Conservation (phyloP, 30 jellyfish, hydroid and myxozoan genomes). For the Aurelia aurita region DNA sequence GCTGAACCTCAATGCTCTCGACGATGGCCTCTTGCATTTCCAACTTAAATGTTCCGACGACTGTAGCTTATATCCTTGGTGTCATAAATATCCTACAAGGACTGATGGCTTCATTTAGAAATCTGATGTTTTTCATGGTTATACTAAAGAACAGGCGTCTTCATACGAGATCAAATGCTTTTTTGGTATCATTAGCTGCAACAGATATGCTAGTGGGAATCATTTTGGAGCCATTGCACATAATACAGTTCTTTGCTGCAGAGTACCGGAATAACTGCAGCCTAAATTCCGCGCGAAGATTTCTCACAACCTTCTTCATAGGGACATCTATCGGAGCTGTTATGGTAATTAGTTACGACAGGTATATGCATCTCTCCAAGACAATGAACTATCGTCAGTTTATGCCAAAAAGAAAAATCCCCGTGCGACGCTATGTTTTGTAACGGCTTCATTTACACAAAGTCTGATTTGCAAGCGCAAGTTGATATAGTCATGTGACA, state of each 20-base stretch:
- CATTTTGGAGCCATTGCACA: slow-evolving; percentile 56
- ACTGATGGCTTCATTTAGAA: slow-evolving; percentile 37
- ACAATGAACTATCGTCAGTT: slow-evolving; percentile 36
- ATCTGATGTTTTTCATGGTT: slow-evolving; percentile 45
- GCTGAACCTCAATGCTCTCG: no score
- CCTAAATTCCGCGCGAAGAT: slow-evolving; percentile 59
- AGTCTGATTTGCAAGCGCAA: no score
- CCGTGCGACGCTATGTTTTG: no score
- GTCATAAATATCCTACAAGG: slow-evolving; percentile 42
- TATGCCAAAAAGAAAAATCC: slow-evolving; percentile 68
- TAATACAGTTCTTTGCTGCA: slow-evolving; percentile 45
- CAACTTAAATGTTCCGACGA: slow-evolving; percentile 23
- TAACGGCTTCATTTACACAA: no score
- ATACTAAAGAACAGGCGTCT: slow-evolving; percentile 30
- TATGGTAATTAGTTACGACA: slow-evolving; percentile 74
- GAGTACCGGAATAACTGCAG: slow-evolving; percentile 51
- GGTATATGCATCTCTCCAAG: slow-evolving; percentile 73
- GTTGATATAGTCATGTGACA: no score
- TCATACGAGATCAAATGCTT: slow-evolving; percentile 59
- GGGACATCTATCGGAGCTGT: slow-evolving; percentile 81
- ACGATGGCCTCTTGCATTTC: slow-evolving; percentile 40
- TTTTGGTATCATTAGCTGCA: slow-evolving; percentile 67
- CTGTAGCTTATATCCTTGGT: slow-evolving; percentile 42
- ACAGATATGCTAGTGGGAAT: slow-evolving; percentile 83
- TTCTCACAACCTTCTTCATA: slow-evolving; percentile 55